Evolutionary conservation across 2,888 invertebrate genomes (phyloP).

Genomic region (Drosophila algonquin): DNA sequence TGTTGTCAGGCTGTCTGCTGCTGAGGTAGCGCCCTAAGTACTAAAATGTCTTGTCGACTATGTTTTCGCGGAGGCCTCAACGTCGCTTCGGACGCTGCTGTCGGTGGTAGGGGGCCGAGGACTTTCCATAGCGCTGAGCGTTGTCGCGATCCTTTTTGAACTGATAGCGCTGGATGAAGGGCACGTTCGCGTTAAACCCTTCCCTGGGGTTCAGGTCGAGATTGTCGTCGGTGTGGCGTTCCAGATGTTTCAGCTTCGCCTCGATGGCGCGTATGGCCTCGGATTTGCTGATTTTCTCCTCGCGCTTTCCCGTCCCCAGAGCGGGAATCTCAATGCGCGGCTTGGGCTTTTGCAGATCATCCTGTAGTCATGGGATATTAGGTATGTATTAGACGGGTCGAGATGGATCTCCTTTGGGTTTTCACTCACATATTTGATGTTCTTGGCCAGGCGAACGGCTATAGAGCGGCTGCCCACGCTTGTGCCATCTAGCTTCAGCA

Average conservation of each 20-base stretch:
- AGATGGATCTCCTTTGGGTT: background rate
- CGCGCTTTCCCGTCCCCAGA: conserved; percentile 87
- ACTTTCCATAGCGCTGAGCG: conserved; percentile 46
- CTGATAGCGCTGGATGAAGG: conserved; percentile 89
- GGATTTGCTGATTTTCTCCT: conserved; percentile 89
- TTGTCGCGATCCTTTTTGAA: conserved; percentile 82
- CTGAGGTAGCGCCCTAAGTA: conserved; percentile 41
- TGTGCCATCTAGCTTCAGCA: conserved; percentile 90
- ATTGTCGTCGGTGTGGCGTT: conserved; percentile 88
- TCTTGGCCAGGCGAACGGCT: conserved; percentile 92
- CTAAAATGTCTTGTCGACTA: conserved; percentile 19
- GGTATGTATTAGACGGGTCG: background rate
- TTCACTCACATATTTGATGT: conserved; percentile 86
- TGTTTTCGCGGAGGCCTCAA: conserved; percentile 33
- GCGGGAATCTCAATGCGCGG: conserved; percentile 91
- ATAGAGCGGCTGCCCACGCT: conserved; percentile 90
- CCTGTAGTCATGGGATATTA: conserved; percentile 84
- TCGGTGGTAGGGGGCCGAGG: conserved; percentile 79
- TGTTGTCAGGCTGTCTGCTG: conserved; percentile 19
- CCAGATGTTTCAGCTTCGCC: conserved; percentile 92
- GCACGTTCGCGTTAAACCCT: conserved; percentile 84
- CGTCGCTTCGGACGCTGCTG: conserved; percentile 80
- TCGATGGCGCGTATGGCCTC: conserved; percentile 95
- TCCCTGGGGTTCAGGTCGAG: conserved; percentile 88
- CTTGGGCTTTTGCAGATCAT: conserved; percentile 90